A percentile compares a stretch with the other conserved stretches of the same genome.
phyloP scores from a whole-genome alignment of 2,797 vertebrate species.

The Cyclopterus lumpus region DNA sequence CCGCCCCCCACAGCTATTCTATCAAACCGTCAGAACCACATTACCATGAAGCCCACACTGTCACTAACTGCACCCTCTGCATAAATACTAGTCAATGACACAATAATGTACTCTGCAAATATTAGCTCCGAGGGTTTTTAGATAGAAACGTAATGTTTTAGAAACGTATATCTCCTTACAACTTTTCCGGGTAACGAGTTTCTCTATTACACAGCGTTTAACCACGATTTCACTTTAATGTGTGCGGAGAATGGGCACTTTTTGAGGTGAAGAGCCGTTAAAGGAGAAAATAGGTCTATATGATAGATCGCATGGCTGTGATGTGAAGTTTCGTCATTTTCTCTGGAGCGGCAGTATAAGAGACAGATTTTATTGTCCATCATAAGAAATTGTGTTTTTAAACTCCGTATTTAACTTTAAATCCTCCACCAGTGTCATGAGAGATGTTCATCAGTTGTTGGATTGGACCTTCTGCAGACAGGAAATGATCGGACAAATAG shows the following conservation, averaged over 20 bases:
- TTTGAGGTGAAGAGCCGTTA: neutral
- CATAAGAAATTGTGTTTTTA: neutral
- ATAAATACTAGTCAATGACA: too few species aligned
- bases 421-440: neutral
- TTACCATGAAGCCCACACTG: too few species aligned
- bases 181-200: too few species aligned
- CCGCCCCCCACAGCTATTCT: too few species aligned
- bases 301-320: neutral
- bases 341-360: neutral
- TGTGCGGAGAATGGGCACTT: conserved; percentile 2
- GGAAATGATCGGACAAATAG: neutral
- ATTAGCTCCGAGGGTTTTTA: too few species aligned
- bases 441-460: neutral
- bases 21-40: too few species aligned
- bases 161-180: too few species aligned
- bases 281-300: neutral
- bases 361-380: neutral
- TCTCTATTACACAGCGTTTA: too few species aligned
- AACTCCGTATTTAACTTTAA: neutral
- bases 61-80: too few species aligned
- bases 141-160: too few species aligned
- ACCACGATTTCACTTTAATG: neutral
- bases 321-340: neutral
- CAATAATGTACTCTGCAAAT: too few species aligned
- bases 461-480: neutral